These are phyloP conservation scores for Scyliorhinus canicula DNA, from an alignment of 2,797 vertebrate species.

Conservation along the genomic window DNA sequence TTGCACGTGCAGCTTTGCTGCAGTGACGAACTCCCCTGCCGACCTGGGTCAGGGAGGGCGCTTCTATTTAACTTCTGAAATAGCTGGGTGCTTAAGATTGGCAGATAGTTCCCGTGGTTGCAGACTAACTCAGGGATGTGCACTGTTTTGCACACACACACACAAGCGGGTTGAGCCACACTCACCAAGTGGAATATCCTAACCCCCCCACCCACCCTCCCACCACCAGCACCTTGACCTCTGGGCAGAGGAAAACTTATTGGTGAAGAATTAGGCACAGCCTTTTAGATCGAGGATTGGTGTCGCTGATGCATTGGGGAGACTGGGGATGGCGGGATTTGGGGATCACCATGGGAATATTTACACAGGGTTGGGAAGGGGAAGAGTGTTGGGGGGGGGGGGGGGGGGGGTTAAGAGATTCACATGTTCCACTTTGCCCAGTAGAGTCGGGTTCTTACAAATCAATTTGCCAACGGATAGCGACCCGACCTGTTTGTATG, in stretches of 20 bases:
- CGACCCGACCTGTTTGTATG: no score
- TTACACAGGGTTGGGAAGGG: neutral
- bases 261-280: no score
- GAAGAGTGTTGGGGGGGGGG: no score
- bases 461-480: neutral
- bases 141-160: no score
- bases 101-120: neutral
- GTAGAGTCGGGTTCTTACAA: neutral
- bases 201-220: no score
- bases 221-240: no score
- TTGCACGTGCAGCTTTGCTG: neutral
- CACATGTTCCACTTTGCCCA: neutral
- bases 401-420: neutral
- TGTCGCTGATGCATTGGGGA: no score
- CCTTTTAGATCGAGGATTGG: no score
- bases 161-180: no score
- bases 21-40: no score
- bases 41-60: no score
- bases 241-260: neutral
- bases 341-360: neutral
- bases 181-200: constrained; percentile 46
- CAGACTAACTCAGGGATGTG: neutral
- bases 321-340: neutral
- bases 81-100: neutral
- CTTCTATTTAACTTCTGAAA: no score